Base-by-base conservation (phyloP, 1,140 invertebrate species). In the Pseudomyrmex flavicornis region DNA sequence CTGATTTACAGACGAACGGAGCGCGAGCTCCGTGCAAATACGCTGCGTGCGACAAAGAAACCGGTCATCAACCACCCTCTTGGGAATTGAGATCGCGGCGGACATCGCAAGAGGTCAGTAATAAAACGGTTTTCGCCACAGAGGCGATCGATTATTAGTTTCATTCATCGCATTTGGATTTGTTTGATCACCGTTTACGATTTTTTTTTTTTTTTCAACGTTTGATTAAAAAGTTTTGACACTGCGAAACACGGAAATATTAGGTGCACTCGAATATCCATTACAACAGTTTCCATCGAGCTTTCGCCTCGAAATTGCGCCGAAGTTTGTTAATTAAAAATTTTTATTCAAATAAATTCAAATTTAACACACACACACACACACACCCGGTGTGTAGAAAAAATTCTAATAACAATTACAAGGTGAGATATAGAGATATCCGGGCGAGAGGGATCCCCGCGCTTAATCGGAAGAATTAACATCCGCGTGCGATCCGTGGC, bases 11-110 rank as follows among this genome's bases (percentile, higher is more conserved):
- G 35, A 20, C 52, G 63, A 50, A 50, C 46, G 10, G 10, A n/a
- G 44, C 52, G 44, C 52, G 52, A 22, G 12, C 61, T 15, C 17
- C 17, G 35, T 17, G 52, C 52, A 48, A 79, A 69, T 56, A 20
- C 26, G 15, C 61, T 9, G 54, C 52, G 82, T 48, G 26, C 2
- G 62, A 79, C 74, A 79, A 79, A 80, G 59, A 79, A 76, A 83
- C 44, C 54, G 74, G 20, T 20, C 35, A 0, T 35, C 9, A 5
- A 61, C 58, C n/a, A 46, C 8, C 35, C 73, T 22, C 50, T 26
- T 26, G 52, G 35, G 17, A 62, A 84, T 26, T 26, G 74, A 79
- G 26, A 70, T 35, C 56, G 10, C 10, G 66, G 35, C 35, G 0
- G 7, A 65, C 20, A 58, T 62, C 59, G n/a, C n/a, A n/a, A 82